Conservation (phyloP, 2,888 invertebrate species). For the Protula sp. region DNA sequence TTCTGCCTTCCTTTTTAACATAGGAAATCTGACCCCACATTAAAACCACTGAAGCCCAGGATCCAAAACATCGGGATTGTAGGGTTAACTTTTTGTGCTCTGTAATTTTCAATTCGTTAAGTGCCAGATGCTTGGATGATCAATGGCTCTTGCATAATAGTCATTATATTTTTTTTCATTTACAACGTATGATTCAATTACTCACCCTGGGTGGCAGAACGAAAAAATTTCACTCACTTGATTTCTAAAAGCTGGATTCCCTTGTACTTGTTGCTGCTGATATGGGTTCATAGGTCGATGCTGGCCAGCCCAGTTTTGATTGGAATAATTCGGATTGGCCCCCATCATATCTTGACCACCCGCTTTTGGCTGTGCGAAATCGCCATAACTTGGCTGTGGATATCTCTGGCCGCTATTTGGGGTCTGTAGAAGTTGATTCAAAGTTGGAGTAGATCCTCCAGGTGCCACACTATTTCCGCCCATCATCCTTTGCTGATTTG, state of each 20-base stretch:
- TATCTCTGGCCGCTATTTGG: background rate
- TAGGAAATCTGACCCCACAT: no score
- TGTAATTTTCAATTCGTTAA: no score
- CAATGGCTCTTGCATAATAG: no score
- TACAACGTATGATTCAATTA: no score
- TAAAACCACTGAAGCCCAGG: no score
- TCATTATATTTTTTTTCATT: no score
- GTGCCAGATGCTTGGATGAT: no score
- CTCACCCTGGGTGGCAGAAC: no score
- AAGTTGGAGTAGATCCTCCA: background rate
- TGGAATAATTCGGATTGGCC: background rate
- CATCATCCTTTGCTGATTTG: background rate
- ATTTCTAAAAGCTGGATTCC: background rate
- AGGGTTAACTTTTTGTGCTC: no score
- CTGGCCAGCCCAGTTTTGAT: background rate
- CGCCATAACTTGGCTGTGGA: background rate
- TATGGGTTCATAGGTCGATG: background rate
- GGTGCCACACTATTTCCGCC: background rate
- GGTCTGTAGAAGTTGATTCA: background rate
- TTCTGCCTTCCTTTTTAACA: no score
- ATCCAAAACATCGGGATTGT: no score
- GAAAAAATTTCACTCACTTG: no score
- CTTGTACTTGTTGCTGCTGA: background rate
- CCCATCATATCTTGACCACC: background rate
- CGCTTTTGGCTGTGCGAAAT: background rate